A percentile compares a stretch with the other conserved stretches of the same genome.
phyloP scores from a whole-genome alignment of 2,888 invertebrate genomes.

The Pseudeuparius sepicola region DNA sequence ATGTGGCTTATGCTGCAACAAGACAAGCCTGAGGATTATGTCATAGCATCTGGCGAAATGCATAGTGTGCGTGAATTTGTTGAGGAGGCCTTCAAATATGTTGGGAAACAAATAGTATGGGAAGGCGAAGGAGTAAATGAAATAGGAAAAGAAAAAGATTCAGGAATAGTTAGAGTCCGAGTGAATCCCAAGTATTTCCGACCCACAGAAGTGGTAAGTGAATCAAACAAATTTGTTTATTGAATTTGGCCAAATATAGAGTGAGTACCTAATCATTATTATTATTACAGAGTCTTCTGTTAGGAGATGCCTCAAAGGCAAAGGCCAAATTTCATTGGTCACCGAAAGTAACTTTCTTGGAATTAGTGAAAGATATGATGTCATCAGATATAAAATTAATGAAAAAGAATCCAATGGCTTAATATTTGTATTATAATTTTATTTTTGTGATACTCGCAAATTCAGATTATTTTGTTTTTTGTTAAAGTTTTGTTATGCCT shows the following conservation, averaged over 20 bases:
- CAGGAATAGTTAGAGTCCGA: constrained; percentile 67
- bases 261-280: no score
- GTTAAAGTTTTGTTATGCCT: no score
- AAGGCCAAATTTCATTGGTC: constrained; percentile 77
- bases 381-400: constrained; percentile 81
- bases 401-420: constrained; percentile 85
- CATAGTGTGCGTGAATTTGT: constrained; percentile 97
- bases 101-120: constrained; percentile 78
- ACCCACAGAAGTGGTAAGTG: constrained; percentile 91
- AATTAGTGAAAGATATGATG: constrained; percentile 92
- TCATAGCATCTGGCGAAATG: constrained; percentile 91
- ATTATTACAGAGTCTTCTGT: constrained; percentile 69
- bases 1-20: constrained; percentile 99
- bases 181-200: constrained; percentile 93
- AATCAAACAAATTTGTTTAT: no score
- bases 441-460: no score
- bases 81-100: constrained; percentile 76
- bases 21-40: constrained; percentile 86
- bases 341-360: constrained; percentile 69
- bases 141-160: constrained; percentile 60
- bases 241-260: no score
- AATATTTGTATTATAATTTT: constrained; percentile 23
- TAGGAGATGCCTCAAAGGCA: constrained; percentile 93
- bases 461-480: no score
- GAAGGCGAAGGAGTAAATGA: constrained; percentile 77